Percentiles rank a stretch among this genome's conserved stretches.
These are phyloP conservation scores for Hemibagrus guttatus DNA, from an alignment of 2,797 vertebrate genomes.

Conservation along the genomic window DNA sequence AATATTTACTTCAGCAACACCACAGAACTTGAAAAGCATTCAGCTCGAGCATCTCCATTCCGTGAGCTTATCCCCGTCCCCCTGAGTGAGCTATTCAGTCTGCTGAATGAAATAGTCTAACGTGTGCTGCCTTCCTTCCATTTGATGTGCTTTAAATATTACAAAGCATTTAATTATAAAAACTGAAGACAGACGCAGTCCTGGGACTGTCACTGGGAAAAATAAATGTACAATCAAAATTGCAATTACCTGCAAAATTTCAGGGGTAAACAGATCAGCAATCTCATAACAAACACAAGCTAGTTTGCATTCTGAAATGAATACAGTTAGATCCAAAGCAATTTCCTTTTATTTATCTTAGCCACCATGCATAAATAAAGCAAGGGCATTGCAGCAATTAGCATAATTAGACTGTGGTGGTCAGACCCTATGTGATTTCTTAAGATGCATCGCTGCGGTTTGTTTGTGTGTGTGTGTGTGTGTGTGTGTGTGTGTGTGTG, in stretches of 20 bases:
- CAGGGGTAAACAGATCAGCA: slow-evolving; percentile 98
- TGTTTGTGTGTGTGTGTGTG: slow-evolving; percentile 37
- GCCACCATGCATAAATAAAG: slow-evolving; percentile 98
- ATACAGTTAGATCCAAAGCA: slow-evolving; percentile 99
- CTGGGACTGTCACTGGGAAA: slow-evolving; percentile 87
- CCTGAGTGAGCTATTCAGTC: slow-evolving; percentile 65
- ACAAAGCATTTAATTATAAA: slow-evolving; percentile 96
- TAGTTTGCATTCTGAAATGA: slow-evolving; percentile 99
- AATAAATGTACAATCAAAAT: slow-evolving; percentile 99
- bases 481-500: slow-evolving; percentile 9
- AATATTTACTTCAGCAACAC: slow-evolving; percentile 49
- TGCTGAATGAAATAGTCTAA: slow-evolving; percentile 85
- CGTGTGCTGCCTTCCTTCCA: slow-evolving; percentile 53
- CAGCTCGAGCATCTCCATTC: slow-evolving; percentile 50
- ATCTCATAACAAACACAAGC: slow-evolving; percentile 93
- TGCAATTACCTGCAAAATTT: slow-evolving; percentile 99
- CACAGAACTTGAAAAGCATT: slow-evolving; percentile 42
- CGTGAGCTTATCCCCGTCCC: slow-evolving; percentile 43
- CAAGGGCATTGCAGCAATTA: slow-evolving; percentile 99
- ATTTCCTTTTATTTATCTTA: slow-evolving; percentile 99
- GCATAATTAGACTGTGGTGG: slow-evolving; percentile 99
- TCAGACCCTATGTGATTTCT: slow-evolving; percentile 96
- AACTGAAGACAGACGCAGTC: slow-evolving; percentile 86
- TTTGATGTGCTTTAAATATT: slow-evolving; percentile 77
- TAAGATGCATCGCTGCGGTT: slow-evolving; percentile 77